Percentiles rank a stretch among this genome's conserved stretches.
Conservation (phyloP, 2,113 vertebrate genomes). For the Melanostigma gelatinosum region DNA sequence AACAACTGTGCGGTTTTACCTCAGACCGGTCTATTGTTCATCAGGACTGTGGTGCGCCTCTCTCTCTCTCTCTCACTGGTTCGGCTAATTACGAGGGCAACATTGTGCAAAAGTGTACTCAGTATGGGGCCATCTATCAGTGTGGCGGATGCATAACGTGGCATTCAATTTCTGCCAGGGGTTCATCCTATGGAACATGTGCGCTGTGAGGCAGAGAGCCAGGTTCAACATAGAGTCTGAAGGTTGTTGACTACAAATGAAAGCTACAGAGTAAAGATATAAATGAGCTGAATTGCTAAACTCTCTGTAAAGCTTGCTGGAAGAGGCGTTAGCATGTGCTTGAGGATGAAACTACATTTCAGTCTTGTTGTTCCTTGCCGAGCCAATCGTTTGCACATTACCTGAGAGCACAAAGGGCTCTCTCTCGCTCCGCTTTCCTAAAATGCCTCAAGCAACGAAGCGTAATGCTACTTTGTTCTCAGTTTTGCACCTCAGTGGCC, state of each 20-base stretch:
- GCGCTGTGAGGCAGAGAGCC: slow-evolving; percentile 5
- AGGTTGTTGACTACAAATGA: slow-evolving; percentile 12
- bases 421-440: slow-evolving; percentile 14
- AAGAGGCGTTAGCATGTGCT: slow-evolving; percentile 12
- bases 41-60: not conserved
- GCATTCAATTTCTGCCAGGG: slow-evolving; percentile 38
- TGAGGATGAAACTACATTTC: slow-evolving; percentile 30
- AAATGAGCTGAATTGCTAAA: slow-evolving; percentile 1
- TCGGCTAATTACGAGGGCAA: slow-evolving; percentile 67
- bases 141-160: slow-evolving; percentile 52
- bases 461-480: slow-evolving; percentile 17
- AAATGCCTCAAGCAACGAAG: slow-evolving; percentile 2
- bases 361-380: slow-evolving; percentile 27
- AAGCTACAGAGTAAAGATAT: slow-evolving; percentile 8
- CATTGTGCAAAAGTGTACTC: slow-evolving; percentile 58
- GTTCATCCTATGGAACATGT: slow-evolving; percentile 38
- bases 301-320: slow-evolving; percentile 6
- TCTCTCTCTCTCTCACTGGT: slow-evolving; percentile 28
- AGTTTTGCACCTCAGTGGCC: slow-evolving; percentile 19
- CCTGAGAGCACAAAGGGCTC: slow-evolving; percentile 29
- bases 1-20: slow-evolving; percentile 57
- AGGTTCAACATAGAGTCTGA: slow-evolving; percentile 31
- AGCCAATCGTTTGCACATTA: slow-evolving; percentile 18
- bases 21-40: slow-evolving; percentile 39
- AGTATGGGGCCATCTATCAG: slow-evolving; percentile 70